Base-by-base conservation (phyloP, 2,113 vertebrate species). In the Dermatemys mawii region DNA sequence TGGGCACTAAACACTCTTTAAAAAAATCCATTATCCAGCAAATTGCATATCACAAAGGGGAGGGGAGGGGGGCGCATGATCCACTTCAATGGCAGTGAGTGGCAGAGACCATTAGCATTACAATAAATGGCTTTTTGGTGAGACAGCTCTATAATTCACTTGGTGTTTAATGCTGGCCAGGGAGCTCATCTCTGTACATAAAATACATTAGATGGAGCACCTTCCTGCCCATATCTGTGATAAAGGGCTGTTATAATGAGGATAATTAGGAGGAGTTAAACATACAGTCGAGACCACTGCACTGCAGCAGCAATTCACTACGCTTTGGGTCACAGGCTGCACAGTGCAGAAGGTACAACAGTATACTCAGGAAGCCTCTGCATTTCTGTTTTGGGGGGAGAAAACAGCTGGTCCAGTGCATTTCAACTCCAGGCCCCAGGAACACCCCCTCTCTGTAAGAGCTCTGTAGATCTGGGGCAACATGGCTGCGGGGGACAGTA, bases 321-420 rank as follows among this genome's bases (percentile, higher is more conserved):
- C 9, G 78, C 16, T 44, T 75, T 60, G 50, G 51, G 81, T 63
- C 32, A 86, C 41, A 3, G 22, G 46, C 86, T 81, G 24, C n/a
- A 32, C 0, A 0, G 13, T 60, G 51, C 67, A 1, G 0, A 81
- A n/a, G 26, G 10, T 32, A 53, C 0, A 0, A 26, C 3, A 79
- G 49, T 2, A 2, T 2, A 3, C 12, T 26, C 44, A 84, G 49
- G 48, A 32, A 46, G 73, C 60, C 27, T 4, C 22, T 29, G 16
- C 2, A 76, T 14, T 27, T 2, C 0, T 1, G 22, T n/a, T n/a
- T 83, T 16, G 1, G 90, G 27, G 38, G 6, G 91, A 81, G 51
- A 91, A 75, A 75, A 76, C 4, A 27, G 54, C 83, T 83, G 76
- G 4, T n/a, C 70, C 57, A 76, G 81, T 87, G 90, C 54, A 49